Percentiles rank a stretch among this genome's conserved stretches.
These are phyloP conservation scores for Hormaphis cornu DNA, from an alignment of 1,140 invertebrate species.

Conservation along the genomic window DNA sequence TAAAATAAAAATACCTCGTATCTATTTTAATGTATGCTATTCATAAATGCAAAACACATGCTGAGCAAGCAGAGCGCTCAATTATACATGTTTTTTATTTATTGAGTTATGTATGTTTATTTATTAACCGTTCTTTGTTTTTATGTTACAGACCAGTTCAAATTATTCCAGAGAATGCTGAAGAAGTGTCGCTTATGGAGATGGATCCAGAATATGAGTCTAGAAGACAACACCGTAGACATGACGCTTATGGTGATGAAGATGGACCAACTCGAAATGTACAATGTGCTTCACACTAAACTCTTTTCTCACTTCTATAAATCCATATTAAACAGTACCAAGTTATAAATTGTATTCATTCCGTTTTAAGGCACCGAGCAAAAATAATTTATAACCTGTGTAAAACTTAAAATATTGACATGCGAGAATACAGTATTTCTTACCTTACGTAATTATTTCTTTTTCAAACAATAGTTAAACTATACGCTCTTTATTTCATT, in stretches of 20 bases:
- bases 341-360: constrained; percentile 12
- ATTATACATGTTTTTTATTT: background rate
- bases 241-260: constrained; percentile 58
- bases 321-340: constrained; percentile 8
- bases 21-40: no score
- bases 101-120: background rate
- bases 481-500: constrained; percentile 6
- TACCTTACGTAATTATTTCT: background rate
- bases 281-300: constrained; percentile 84
- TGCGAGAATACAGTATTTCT: background rate
- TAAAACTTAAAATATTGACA: background rate
- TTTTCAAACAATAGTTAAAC: constrained; percentile 1
- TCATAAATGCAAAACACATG: no score
- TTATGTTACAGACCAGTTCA: constrained; percentile 49
- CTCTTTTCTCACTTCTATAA: background rate
- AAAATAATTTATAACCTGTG: constrained; percentile 16
- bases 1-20: no score
- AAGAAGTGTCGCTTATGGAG: constrained; percentile 66
- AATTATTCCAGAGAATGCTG: constrained; percentile 73
- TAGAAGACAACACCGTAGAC: constrained; percentile 50
- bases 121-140: background rate
- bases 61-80: background rate
- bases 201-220: constrained; percentile 61
- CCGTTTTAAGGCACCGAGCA: constrained; percentile 7
- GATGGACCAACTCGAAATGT: constrained; percentile 67